Percentiles rank a stretch among this genome's conserved stretches.
Evolutionary conservation across 2,888 invertebrate genomes (phyloP).

Genomic region (Isoperla grammatica): DNA sequence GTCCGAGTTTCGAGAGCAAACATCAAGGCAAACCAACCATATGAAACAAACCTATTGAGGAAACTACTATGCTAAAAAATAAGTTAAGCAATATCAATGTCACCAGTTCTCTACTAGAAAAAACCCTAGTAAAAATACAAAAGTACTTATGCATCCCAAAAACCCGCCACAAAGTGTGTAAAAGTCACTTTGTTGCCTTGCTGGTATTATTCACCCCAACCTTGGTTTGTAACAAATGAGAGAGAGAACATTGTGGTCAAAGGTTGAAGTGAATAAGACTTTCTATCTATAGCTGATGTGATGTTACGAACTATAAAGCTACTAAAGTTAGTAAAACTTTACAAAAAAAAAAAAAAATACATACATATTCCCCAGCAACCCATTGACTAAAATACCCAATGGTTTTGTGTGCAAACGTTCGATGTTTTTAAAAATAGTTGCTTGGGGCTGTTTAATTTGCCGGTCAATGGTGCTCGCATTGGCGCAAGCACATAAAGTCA

Average conservation of each 20-base stretch:
- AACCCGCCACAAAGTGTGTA: slow-evolving; percentile 2
- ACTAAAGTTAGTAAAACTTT: not conserved
- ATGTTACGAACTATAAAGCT: not conserved
- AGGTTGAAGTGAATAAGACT: no score
- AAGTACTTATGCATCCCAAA: not conserved
- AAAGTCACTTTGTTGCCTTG: slow-evolving; percentile 1
- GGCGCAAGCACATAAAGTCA: not conserved
- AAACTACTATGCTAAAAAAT: slow-evolving; percentile 10
- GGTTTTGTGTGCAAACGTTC: no score
- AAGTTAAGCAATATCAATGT: slow-evolving; percentile 11
- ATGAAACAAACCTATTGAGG: not conserved
- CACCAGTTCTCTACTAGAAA: not conserved
- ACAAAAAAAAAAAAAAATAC: no score
- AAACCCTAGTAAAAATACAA: slow-evolving; percentile 8
- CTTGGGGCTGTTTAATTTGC: not conserved
- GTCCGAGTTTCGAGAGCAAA: no score
- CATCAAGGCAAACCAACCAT: no score
- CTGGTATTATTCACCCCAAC: not conserved
- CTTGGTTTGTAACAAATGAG: no score
- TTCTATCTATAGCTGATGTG: no score
- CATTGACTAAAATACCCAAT: no score
- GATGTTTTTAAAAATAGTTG: not conserved
- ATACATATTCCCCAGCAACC: no score
- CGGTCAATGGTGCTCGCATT: no score
- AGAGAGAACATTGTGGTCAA: no score